These are phyloP conservation scores for Corythaixoides concolor DNA, from an alignment of 2,113 vertebrate genomes.

Conservation along the genomic window DNA sequence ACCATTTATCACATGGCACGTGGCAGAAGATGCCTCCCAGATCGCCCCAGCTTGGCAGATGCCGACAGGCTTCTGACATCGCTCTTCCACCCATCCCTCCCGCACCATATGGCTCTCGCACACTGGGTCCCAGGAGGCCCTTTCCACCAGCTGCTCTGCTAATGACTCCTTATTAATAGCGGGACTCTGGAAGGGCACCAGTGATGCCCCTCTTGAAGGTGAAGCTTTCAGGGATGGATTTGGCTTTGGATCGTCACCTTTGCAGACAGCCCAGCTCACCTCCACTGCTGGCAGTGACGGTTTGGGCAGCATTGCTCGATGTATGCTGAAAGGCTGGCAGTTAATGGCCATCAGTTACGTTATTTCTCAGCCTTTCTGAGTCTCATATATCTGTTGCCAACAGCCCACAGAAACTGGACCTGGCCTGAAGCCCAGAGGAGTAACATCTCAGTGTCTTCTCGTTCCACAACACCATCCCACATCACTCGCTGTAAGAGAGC, in stretches of 20 bases:
- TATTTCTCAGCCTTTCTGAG: neutral
- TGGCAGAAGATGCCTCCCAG: slow-evolving; percentile 8
- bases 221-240: neutral
- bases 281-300: accelerated
- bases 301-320: accelerated
- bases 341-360: neutral
- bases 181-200: neutral
- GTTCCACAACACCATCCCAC: neutral
- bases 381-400: neutral
- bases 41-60: neutral
- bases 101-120: neutral
- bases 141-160: neutral
- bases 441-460: neutral
- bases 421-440: neutral
- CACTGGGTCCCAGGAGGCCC: neutral
- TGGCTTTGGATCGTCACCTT: neutral
- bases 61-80: neutral
- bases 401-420: neutral
- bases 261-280: neutral
- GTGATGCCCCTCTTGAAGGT: neutral
- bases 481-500: neutral
- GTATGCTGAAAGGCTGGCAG: neutral
- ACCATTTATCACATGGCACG: neutral
- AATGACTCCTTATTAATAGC: neutral
- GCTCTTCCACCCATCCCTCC: neutral